Evolutionary conservation across 2,888 invertebrate genomes (phyloP).

Genomic region (Germaria angustata): DNA sequence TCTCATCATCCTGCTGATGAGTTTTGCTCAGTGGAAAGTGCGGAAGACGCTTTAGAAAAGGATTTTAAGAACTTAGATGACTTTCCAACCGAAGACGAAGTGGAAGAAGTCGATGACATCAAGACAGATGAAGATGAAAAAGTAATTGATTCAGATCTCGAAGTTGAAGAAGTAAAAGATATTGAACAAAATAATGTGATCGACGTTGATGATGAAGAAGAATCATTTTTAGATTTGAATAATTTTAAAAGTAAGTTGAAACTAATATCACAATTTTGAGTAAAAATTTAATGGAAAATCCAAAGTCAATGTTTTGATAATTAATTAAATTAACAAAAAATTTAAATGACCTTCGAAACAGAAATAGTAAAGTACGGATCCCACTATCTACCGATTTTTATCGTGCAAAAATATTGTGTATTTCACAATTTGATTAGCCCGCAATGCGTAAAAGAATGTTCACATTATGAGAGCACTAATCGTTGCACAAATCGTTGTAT

Average conservation of each 20-base stretch:
- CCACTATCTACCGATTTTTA: no score
- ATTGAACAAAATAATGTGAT: background rate
- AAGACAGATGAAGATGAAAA: background rate
- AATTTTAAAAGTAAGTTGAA: slow-evolving; percentile 57
- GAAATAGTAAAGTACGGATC: no score
- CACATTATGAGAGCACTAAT: no score
- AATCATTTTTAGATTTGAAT: slow-evolving; percentile 71
- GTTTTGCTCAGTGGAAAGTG: slow-evolving; percentile 52
- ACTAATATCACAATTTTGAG: background rate
- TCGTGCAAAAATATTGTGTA: no score
- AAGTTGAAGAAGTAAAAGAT: slow-evolving; percentile 49
- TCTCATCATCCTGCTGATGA: slow-evolving; percentile 39
- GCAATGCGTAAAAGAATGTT: no score
- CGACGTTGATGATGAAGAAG: slow-evolving; percentile 67
- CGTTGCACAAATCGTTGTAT: no score
- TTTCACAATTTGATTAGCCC: no score
- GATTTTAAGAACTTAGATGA: slow-evolving; percentile 7
- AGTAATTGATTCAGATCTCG: slow-evolving; percentile 7
- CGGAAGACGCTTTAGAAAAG: slow-evolving; percentile 55
- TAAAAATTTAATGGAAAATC: background rate
- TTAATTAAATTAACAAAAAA: no score
- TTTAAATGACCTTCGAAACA: no score
- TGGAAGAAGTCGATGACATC: slow-evolving; percentile 30
- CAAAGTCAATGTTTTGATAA: background rate
- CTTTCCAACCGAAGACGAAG: slow-evolving; percentile 52